Conservation (phyloP, 2,888 invertebrate genomes). For the Hybos culiciformis region DNA sequence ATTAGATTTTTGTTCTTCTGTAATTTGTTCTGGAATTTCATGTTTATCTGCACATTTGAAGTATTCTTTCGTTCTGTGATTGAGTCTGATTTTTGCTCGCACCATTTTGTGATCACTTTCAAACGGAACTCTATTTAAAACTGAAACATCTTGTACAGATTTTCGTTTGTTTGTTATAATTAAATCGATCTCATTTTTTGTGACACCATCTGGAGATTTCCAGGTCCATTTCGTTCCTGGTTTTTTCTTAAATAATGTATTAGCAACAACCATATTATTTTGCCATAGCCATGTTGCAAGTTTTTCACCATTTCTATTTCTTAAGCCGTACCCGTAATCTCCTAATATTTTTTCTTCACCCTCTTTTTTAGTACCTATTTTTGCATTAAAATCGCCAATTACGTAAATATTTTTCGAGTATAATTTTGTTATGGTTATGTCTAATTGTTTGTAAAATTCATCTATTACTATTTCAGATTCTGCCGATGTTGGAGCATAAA, state of each 20-base stretch:
- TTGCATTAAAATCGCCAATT: neutral
- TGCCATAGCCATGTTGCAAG: conserved; percentile 3
- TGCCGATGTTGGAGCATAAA: neutral
- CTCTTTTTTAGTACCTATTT: neutral
- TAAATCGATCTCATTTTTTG: conserved; percentile 3
- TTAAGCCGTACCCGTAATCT: conserved; percentile 4
- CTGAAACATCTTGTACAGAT: conserved; percentile 4
- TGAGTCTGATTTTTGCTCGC: conserved; percentile 1
- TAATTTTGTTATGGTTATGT: neutral
- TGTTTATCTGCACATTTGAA: neutral
- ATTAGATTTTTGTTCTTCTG: conserved; percentile 3
- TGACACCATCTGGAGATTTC: conserved; percentile 1
- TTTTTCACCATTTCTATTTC: conserved; percentile 1
- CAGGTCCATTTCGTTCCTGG: conserved; percentile 4
- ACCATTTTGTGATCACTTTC: conserved; percentile 3
- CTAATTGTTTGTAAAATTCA: neutral
- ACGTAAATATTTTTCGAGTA: neutral
- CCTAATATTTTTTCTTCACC: neutral
- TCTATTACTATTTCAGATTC: neutral
- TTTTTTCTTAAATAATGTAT: conserved; percentile 4
- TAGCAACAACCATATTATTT: conserved; percentile 1
- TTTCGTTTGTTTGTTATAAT: conserved; percentile 5
- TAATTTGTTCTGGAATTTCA: neutral
- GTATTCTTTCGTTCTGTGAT: neutral
- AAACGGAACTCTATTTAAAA: neutral